Evolutionary conservation across 2,888 invertebrate genomes (phyloP).

Genomic region (Scrobipalpa costella): DNA sequence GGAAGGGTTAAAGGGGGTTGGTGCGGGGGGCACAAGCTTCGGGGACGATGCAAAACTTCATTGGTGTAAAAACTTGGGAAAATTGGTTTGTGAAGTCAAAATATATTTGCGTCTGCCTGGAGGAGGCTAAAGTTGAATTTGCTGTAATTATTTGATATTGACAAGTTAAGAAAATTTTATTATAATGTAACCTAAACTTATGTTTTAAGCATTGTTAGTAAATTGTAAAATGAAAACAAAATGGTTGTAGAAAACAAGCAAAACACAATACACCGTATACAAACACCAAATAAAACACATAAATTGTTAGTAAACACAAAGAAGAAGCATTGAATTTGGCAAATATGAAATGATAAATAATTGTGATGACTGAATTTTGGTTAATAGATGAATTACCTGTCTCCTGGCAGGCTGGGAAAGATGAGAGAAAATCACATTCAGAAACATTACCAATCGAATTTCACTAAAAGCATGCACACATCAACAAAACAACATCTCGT

Average conservation of each 20-base stretch:
- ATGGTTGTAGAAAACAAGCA: conserved; percentile 26
- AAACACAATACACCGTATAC: conserved; percentile 31
- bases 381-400: conserved; percentile 69
- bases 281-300: conserved; percentile 30
- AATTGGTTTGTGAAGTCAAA: too few species aligned
- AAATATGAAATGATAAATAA: conserved; percentile 34
- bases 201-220: not conserved
- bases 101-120: too few species aligned
- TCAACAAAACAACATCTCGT: conserved; percentile 44
- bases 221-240: conserved; percentile 9
- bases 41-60: too few species aligned
- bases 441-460: conserved; percentile 76
- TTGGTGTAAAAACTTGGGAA: too few species aligned
- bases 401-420: conserved; percentile 82
- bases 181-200: not conserved
- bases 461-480: conserved; percentile 67
- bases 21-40: too few species aligned
- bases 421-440: conserved; percentile 81
- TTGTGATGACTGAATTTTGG: conserved; percentile 37
- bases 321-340: conserved; percentile 29
- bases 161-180: too few species aligned
- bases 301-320: not conserved
- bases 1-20: not conserved
- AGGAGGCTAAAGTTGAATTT: too few species aligned
- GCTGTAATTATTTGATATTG: too few species aligned